A percentile compares a stretch with the other conserved stretches of the same genome.
Evolutionary conservation across 64 coral and sea anemone genomes (phyloP).

Genomic region (Acropora yongei): DNA sequence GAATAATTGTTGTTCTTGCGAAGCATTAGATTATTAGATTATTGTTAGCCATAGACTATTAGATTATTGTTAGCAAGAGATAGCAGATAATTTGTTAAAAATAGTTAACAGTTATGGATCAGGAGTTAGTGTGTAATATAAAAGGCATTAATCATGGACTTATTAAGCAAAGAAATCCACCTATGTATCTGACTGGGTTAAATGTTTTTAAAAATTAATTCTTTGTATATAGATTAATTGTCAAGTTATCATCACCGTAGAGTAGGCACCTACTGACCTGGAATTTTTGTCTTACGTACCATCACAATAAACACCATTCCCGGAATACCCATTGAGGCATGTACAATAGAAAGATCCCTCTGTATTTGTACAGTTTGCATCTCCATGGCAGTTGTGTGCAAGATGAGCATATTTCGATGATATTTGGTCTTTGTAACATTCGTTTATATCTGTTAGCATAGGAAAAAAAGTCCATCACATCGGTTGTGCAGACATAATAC

Average conservation of each 20-base stretch:
- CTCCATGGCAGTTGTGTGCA: conserved; percentile 71
- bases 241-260: background rate
- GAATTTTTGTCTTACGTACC: conserved; percentile 22
- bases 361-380: conserved; percentile 70
- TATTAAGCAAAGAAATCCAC: no score
- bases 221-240: background rate
- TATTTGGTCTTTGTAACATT: conserved; percentile 34
- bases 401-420: conserved; percentile 50
- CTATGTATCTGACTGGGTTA: background rate
- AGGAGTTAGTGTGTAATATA: background rate
- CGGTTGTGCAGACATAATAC: no score
- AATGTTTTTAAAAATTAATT: background rate
- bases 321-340: conserved; percentile 56
- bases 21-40: background rate
- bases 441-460: conserved; percentile 60
- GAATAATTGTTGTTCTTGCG: background rate
- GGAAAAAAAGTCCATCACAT: background rate
- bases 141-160: background rate
- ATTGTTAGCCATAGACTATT: background rate
- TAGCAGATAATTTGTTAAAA: background rate
- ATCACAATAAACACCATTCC: conserved; percentile 54
- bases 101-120: conserved; percentile 4
- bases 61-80: background rate
- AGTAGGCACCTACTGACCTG: background rate
- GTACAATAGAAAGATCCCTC: conserved; percentile 73